These are phyloP conservation scores for Silurus lanzhouensis DNA, from an alignment of 2,797 vertebrate genomes.

Conservation along the genomic window DNA sequence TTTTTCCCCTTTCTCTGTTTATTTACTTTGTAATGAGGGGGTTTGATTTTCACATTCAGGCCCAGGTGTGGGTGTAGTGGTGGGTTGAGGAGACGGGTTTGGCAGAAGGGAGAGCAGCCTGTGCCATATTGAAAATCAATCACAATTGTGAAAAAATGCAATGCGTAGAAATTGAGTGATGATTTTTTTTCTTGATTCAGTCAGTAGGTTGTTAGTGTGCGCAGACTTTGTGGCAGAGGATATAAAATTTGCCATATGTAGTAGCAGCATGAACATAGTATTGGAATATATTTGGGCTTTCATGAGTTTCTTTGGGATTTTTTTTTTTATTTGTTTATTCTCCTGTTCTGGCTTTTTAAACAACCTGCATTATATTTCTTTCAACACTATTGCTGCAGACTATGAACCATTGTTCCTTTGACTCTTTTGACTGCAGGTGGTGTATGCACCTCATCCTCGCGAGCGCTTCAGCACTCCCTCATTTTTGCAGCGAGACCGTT, in stretches of 20 bases:
- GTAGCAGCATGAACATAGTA: not conserved
- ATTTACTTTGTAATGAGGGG: not conserved
- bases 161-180: not conserved
- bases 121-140: not conserved
- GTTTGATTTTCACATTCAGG: not conserved
- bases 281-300: not conserved
- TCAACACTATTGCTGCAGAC: not conserved
- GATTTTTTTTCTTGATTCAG: not conserved
- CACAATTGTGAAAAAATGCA: not conserved
- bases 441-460: constrained; percentile 77
- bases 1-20: not conserved
- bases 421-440: constrained; percentile 70
- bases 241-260: not conserved
- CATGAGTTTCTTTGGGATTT: not conserved
- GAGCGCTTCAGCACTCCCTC: constrained; percentile 79
- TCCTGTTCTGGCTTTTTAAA: not conserved
- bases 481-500: constrained; percentile 83
- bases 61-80: not conserved
- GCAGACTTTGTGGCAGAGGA: not conserved
- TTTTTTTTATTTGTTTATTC: not conserved
- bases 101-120: not conserved
- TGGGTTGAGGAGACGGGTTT: not conserved
- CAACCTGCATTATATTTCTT: not conserved
- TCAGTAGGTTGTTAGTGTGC: too few species aligned
- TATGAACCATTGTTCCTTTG: not conserved